These are phyloP conservation scores for Fulica atra DNA, from an alignment of 2,113 vertebrate genomes.

Conservation along the genomic window DNA sequence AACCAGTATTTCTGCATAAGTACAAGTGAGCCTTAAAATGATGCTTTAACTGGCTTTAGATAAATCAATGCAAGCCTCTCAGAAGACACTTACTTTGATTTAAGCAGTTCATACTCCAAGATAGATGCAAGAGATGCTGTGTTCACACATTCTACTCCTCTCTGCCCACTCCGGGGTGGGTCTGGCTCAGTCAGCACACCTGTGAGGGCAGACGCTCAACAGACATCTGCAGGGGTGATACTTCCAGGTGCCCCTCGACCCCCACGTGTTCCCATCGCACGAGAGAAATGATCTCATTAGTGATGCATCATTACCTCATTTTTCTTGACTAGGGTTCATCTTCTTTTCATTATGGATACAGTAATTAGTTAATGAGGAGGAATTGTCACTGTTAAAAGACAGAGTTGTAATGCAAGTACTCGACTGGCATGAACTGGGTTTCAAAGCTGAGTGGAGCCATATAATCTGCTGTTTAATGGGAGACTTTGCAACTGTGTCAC, in stretches of 20 bases:
- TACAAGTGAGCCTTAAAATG: not conserved
- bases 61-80: not conserved
- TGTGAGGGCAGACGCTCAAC: accelerated
- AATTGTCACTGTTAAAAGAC: not conserved
- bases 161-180: accelerated
- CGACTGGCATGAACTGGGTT: not conserved
- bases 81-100: not conserved
- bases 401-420: not conserved
- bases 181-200: accelerated
- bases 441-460: not conserved
- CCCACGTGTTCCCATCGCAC: not conserved
- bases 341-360: slow-evolving; percentile 28
- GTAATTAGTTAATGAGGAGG: slow-evolving; percentile 1
- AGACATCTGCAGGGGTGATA: accelerated
- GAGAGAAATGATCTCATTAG: not conserved
- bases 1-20: not conserved
- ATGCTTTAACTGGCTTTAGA: not conserved
- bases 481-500: not conserved
- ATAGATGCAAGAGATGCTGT: accelerated
- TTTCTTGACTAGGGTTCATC: slow-evolving; percentile 15
- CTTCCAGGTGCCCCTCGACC: not conserved
- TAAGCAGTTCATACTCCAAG: not conserved
- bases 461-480: not conserved
- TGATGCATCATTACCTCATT: not conserved
- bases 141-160: not conserved